These are phyloP conservation scores for Actinopyga echinites DNA, from an alignment of 53 echinoderm and acorn worm species.

Conservation along the genomic window DNA sequence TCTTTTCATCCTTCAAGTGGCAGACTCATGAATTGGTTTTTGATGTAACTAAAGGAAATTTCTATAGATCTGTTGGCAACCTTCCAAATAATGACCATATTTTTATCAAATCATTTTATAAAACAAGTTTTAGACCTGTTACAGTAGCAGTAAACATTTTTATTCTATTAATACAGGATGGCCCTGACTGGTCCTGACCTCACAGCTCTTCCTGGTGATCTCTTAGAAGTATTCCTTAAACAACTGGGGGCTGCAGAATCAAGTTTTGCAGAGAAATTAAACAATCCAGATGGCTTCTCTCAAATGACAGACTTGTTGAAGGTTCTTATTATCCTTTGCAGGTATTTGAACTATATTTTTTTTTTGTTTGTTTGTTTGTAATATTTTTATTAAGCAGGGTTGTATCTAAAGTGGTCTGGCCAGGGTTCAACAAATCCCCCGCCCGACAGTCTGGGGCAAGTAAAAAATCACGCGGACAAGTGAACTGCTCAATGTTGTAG, in stretches of 20 bases:
- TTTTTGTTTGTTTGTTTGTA: no score
- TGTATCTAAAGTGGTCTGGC: no score
- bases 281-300: not conserved
- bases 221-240: conserved; percentile 67
- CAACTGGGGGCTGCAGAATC: conserved; percentile 54
- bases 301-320: not conserved
- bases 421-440: no score
- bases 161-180: conserved; percentile 23
- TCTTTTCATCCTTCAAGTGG: no score
- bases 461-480: no score
- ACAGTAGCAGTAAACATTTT: not conserved
- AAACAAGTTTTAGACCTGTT: not conserved
- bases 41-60: no score
- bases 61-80: no score
- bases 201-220: conserved; percentile 62
- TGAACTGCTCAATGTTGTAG: no score
- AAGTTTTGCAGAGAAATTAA: not conserved
- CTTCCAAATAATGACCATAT: no score
- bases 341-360: not conserved
- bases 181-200: conserved; percentile 69
- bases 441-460: no score
- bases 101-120: not conserved
- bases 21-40: no score
- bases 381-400: no score
- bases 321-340: conserved; percentile 27